Evolutionary conservation across 1,140 invertebrate species (phyloP).

Genomic region (Popillia japonica): DNA sequence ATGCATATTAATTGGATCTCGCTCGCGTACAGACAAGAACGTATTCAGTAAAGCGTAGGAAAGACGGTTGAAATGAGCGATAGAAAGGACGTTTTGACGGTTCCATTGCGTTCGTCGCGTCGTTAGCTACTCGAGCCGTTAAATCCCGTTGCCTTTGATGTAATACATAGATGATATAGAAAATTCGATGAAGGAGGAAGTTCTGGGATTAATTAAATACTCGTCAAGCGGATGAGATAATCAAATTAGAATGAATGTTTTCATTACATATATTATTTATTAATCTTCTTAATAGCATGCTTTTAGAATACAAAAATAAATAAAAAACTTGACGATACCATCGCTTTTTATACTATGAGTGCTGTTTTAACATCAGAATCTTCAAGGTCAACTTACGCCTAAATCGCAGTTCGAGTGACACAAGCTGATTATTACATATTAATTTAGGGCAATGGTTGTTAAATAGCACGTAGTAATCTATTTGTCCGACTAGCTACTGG

Average conservation of each 20-base stretch:
- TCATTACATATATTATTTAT: background rate
- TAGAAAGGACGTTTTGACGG: constrained; percentile 6
- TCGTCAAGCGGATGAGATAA: background rate
- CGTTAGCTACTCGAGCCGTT: background rate
- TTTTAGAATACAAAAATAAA: too few relatives aligned
- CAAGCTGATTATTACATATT: too few relatives aligned
- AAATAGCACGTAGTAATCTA: too few relatives aligned
- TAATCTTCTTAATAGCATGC: too few relatives aligned
- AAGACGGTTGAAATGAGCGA: background rate
- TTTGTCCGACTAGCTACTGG: too few relatives aligned
- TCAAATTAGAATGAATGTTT: background rate
- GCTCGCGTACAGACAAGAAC: background rate
- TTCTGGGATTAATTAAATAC: background rate
- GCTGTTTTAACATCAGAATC: too few relatives aligned
- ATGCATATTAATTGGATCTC: constrained; percentile 9
- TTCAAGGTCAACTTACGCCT: too few relatives aligned
- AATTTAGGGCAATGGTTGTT: too few relatives aligned
- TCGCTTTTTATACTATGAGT: too few relatives aligned
- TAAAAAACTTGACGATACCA: too few relatives aligned
- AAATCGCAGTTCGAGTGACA: too few relatives aligned
- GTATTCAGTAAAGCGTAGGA: background rate
- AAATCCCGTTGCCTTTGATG: background rate
- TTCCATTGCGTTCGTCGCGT: background rate
- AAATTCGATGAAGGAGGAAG: background rate
- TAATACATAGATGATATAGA: background rate